phyloP scores from a whole-genome alignment of 1,140 invertebrate genomes.

The Drosophila kohkoa region DNA sequence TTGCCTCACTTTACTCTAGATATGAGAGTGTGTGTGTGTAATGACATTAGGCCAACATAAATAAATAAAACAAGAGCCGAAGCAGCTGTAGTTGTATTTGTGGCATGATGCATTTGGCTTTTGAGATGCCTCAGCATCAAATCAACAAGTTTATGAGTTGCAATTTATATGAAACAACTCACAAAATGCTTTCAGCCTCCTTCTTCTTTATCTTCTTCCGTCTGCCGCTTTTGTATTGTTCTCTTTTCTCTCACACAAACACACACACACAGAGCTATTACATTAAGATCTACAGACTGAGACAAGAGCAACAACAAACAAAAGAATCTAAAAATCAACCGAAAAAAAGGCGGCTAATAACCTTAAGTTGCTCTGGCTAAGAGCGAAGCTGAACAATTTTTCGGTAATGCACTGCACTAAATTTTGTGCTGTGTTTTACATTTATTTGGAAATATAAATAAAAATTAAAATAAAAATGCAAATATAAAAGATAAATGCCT shows the following conservation, averaged over 20 bases:
- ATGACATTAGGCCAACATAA: slow-evolving; percentile 69
- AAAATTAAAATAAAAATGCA: too few relatives aligned
- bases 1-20: slow-evolving; percentile 39
- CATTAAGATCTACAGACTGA: slow-evolving; percentile 51
- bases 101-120: slow-evolving; percentile 33
- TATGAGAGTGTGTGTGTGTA: slow-evolving; percentile 33
- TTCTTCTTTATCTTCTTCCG: background rate
- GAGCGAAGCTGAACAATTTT: slow-evolving; percentile 6
- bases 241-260: slow-evolving; percentile 3
- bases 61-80: slow-evolving; percentile 45
- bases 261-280: slow-evolving; percentile 19
- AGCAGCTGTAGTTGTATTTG: slow-evolving; percentile 16
- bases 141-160: slow-evolving; percentile 71
- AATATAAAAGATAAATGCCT: too few relatives aligned
- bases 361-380: slow-evolving; percentile 52
- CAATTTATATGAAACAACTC: slow-evolving; percentile 37
- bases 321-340: slow-evolving; percentile 50
- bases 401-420: slow-evolving; percentile 30
- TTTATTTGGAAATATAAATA: too few relatives aligned
- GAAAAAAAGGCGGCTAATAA: slow-evolving; percentile 62
- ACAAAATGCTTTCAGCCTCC: slow-evolving; percentile 2
- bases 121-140: slow-evolving; percentile 47
- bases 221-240: background rate
- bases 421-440: background rate
- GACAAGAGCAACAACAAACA: slow-evolving; percentile 39